Evolutionary conservation across 1,140 invertebrate genomes (phyloP).

Genomic region (Nephila pilipes): DNA sequence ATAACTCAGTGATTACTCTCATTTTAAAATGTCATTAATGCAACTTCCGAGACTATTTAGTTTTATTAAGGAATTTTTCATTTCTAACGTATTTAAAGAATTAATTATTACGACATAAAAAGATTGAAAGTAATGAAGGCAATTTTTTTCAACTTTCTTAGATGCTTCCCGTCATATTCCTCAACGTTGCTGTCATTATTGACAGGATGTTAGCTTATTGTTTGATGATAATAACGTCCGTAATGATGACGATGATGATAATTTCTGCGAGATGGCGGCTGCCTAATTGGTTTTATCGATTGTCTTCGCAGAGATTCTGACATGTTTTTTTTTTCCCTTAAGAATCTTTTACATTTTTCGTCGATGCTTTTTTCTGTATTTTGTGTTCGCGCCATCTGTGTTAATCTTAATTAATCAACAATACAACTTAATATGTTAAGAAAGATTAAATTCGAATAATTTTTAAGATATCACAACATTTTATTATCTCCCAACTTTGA

Average conservation of each 20-base stretch:
- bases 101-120: neutral
- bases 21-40: neutral
- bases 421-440: neutral
- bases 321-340: neutral
- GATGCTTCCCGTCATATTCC: neutral
- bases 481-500: too few species aligned
- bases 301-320: neutral
- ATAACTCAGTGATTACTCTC: too few species aligned
- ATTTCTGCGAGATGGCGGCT: neutral
- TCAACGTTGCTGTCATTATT: neutral
- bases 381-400: too few species aligned
- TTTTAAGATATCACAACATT: neutral
- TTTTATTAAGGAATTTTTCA: neutral
- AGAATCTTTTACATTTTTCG: neutral
- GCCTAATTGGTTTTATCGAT: conserved; percentile 19
- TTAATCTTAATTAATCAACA: neutral
- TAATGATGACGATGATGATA: neutral
- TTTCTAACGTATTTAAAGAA: neutral
- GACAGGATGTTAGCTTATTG: conserved; percentile 27
- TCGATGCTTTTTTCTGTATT: neutral
- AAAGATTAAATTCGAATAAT: neutral
- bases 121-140: neutral
- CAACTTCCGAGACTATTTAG: neutral
- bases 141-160: neutral
- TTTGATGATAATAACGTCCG: conserved; percentile 7